phyloP scores from a whole-genome alignment of 2,797 vertebrate genomes.

The Halcyon leucocephala region DNA sequence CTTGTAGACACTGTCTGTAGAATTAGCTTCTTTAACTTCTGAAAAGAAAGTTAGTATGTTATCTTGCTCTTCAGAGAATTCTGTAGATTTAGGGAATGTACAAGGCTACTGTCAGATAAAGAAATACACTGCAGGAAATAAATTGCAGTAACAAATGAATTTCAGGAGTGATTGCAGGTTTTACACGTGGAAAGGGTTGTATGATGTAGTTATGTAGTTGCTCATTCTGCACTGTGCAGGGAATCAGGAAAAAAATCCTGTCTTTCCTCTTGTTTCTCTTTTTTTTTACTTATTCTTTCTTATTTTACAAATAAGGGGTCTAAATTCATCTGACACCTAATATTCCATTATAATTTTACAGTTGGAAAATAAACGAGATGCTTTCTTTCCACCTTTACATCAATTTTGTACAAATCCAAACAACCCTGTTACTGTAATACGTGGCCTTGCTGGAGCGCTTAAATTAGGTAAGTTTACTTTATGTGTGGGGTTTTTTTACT shows the following conservation, averaged over 20 bases:
- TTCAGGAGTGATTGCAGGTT: slow-evolving; percentile 1
- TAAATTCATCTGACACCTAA: slow-evolving; percentile 46
- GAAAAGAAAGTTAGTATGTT: neutral
- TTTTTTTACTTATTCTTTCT: neutral
- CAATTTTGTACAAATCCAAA: slow-evolving; percentile 99
- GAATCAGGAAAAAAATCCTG: neutral
- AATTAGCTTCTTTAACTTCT: neutral
- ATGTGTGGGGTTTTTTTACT: too few species aligned
- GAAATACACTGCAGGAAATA: slow-evolving; percentile 35
- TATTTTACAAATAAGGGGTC: neutral
- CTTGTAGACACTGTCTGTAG: neutral
- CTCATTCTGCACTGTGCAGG: neutral
- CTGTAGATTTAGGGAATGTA: neutral
- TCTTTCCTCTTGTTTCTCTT: neutral
- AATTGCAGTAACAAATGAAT: slow-evolving; percentile 44
- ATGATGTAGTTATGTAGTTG: neutral
- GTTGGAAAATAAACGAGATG: slow-evolving; percentile 98
- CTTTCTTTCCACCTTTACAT: slow-evolving; percentile 97
- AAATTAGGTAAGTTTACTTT: slow-evolving; percentile 84
- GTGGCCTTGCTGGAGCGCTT: slow-evolving; percentile 98
- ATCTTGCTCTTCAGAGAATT: neutral
- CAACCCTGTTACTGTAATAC: slow-evolving; percentile 98
- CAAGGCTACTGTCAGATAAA: neutral
- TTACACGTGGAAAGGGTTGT: neutral
- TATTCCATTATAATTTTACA: slow-evolving; percentile 78